Evolutionary conservation across 30 jellyfish, hydroid and myxozoan species (phyloP), one percentile per base, ranked within the genome.

Genomic region (Chrysaora quinquecirrha): DNA sequence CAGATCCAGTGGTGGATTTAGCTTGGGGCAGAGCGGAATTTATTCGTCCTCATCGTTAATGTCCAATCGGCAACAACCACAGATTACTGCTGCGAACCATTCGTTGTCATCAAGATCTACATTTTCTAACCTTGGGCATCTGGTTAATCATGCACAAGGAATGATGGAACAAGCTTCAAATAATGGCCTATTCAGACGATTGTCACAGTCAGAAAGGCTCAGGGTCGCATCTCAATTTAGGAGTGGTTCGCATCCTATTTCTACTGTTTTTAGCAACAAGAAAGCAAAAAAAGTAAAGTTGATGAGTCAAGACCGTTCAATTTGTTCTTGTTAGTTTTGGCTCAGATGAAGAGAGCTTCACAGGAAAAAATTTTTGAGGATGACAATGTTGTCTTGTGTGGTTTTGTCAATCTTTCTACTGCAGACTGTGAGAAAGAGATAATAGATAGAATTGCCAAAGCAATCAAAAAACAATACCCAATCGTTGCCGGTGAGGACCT

Each of bases 341-440:
- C 68, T 52, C 68, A 52, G 68, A 52, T 52, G 68, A 52, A 52
- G 68, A 52, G 68, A 52, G 68, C 68, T 52, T 52, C n/a, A n/a
- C n/a, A n/a, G n/a, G n/a, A n/a, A n/a, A n/a, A n/a, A n/a, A n/a
- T n/a, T n/a, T n/a, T n/a, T n/a, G n/a, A n/a, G n/a, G n/a, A n/a
- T n/a, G n/a, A n/a, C n/a, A n/a, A 43, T 43, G 58, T 43, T 43
- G 58, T 43, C 58, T 43, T 43, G 16, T 16, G 58, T 43, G 58
- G 58, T 43, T 43, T 43, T 43, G 58, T 43, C 68, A 52, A 52
- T 52, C 68, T 52, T 52, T 52, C 68, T 52, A 52, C 68, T 52
- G 68, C 68, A 52, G 68, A 52, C 68, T 52, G 68, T 52, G 68
- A 52, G 68, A 52, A 52, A 19, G 68, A 52, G 68, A 52, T 52